A percentile compares a stretch with the other conserved stretches of the same genome.
Conservation (phyloP, 2,888 invertebrate species). For the Corbicula japonica region DNA sequence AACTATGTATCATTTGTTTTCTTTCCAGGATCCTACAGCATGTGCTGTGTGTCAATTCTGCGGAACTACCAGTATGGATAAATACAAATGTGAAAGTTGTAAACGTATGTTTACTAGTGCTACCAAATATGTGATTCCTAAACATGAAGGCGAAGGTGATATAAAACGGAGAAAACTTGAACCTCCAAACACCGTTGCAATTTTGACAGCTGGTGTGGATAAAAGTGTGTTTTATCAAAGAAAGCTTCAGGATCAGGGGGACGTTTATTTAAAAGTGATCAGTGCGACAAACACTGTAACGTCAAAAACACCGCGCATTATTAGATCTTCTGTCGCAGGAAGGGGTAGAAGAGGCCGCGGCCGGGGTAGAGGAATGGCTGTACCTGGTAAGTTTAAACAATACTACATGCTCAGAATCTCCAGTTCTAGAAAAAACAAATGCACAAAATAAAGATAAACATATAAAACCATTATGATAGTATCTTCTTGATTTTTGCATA, state of each 20-base stretch:
- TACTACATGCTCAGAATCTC: no score
- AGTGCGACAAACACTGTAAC: slow-evolving; percentile 27
- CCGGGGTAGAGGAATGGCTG: slow-evolving; percentile 54
- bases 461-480: no score
- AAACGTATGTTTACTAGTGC: slow-evolving; percentile 76
- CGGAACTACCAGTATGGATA: slow-evolving; percentile 93
- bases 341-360: slow-evolving; percentile 60
- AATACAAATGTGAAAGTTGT: slow-evolving; percentile 92
- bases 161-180: slow-evolving; percentile 57
- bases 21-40: slow-evolving; percentile 64
- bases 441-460: no score
- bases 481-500: no score
- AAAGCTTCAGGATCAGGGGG: slow-evolving; percentile 50
- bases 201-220: slow-evolving; percentile 15
- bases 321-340: slow-evolving; percentile 21
- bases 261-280: slow-evolving; percentile 56
- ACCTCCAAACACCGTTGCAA: neutral
- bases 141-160: slow-evolving; percentile 21
- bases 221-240: slow-evolving; percentile 56
- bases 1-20: slow-evolving; percentile 1
- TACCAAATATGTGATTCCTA: slow-evolving; percentile 50
- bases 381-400: slow-evolving; percentile 42
- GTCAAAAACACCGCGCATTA: slow-evolving; percentile 27
- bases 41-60: slow-evolving; percentile 91
- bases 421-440: no score